These are phyloP conservation scores for Dipodomys ordii DNA, from an alignment of 2,113 vertebrate genomes.

Conservation along the genomic window DNA sequence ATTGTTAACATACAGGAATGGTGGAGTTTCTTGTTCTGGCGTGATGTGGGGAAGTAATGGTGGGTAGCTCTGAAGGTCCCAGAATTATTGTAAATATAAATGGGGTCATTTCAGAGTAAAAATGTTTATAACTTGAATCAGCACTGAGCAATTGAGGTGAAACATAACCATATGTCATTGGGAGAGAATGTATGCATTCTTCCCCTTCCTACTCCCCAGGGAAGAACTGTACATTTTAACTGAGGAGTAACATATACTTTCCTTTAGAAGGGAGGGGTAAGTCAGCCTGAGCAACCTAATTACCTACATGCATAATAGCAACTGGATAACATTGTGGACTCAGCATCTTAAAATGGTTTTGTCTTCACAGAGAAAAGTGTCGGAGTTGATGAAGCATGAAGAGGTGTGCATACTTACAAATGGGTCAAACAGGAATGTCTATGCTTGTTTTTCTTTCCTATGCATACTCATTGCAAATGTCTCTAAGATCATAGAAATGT, in stretches of 20 bases:
- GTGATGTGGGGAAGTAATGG: conserved; percentile 84
- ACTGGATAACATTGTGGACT: conserved; percentile 84
- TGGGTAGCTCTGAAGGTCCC: conserved; percentile 82
- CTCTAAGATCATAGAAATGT: neutral
- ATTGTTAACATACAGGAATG: conserved; percentile 82
- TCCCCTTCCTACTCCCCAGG: neutral
- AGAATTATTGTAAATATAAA: conserved; percentile 82
- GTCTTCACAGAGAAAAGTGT: conserved; percentile 76
- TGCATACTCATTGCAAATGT: conserved; percentile 14
- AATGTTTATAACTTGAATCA: conserved; percentile 84
- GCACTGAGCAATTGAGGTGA: conserved; percentile 84
- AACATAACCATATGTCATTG: conserved; percentile 82
- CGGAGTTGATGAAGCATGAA: neutral
- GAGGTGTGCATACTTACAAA: neutral
- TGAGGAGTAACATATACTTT: conserved; percentile 85
- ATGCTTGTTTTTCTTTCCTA: neutral
- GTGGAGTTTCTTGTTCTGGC: conserved; percentile 81
- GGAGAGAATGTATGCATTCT: conserved; percentile 80
- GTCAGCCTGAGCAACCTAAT: conserved; percentile 85
- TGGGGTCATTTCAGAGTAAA: conserved; percentile 86
- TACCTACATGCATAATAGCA: conserved; percentile 86
- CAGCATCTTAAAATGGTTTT: conserved; percentile 87
- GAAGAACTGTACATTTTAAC: conserved; percentile 80
- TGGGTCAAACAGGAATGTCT: neutral
- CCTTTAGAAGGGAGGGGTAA: conserved; percentile 68